Evolutionary conservation across 2,113 vertebrate species (phyloP), one percentile per base, ranked within the genome.

Genomic region (Tachycineta bicolor): DNA sequence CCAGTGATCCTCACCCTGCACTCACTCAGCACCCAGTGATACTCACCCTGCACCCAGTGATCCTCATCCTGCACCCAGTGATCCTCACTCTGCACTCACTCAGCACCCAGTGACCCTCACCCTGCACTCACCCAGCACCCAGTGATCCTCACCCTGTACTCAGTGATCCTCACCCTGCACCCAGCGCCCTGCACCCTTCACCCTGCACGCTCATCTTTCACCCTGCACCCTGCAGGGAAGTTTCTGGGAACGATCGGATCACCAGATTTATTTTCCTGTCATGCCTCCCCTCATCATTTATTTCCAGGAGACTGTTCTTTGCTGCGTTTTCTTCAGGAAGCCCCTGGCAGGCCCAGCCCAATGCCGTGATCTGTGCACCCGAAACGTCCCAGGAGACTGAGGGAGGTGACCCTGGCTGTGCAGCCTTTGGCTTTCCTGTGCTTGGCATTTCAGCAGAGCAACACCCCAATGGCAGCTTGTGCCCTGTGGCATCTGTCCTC

Each of bases 311-410:
- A 83, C 59, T 14, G 10, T 23, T 13, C 34, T 68, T 46, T 0
- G 0, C 55, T 82, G 3, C 0, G 2, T 34, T 77, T n/a, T 15
- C 41, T 37, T 41, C 11, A 44, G 34, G 24, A 46, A 16, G 2
- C 11, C 11, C 1, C 22, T 2, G 14, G 29, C 16, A 47, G 44
- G 7, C 17, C 9, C 12, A 5, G 20, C 19, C 34, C 59, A 9
- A 1, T 18, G 16, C 13, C 29, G 5, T 1, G 10, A 25, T 2
- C 28, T 14, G 28, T 25, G 43, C 33, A 21, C 17, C 33, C 9
- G 2, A 37, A 84, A 52, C 0, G 2, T 21, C 9, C 6, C 6
- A 6, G 31, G 69, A 60, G 44, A 34, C 21, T 5, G 39, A 47
- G 80, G 69, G 63, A 70, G 69, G n/a, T 39, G 70, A 14, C 26